Evolutionary conservation across 2,888 invertebrate species (phyloP), one percentile per base, ranked within the genome.

Genomic region (Melanargia galathea): DNA sequence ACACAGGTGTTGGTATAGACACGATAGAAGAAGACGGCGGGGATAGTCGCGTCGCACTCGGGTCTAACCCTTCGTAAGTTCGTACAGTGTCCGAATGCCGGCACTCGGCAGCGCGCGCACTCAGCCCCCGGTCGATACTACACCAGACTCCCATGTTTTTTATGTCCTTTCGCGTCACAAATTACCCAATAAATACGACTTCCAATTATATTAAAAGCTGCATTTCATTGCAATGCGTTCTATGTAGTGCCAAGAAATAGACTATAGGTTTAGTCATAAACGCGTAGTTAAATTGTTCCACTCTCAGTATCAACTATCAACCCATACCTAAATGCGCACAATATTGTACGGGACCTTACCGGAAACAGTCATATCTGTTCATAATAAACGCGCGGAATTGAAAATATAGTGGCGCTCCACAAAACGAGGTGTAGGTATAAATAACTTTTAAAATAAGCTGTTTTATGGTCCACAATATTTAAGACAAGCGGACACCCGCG

Each of bases 121-220:
- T 81, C 77, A 67, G 67, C 52, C 73, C 79, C 83, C 84, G 90
- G 89, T 90, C 90, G 90, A 91, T 90, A 90, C 78, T 74, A 80
- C 83, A 82, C 86, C 87, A 90, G 87, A 88, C 90, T 88, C 85
- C 79, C 80, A 87, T 86, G 83, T 88, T 90, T 90, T 90, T 90
- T 88, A 90, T 88, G 87, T 86, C 86, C 80, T 86, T 84, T 86
- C 82, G 81, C 83, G 82, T 84, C 82, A 86, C 80, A 78, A 84
- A 84, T 85, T 84, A 81, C 81, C 83, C 80, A 82, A 84, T 84
- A 83, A 87, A 84, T 82, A 81, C 81, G 74, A 83, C 75, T 80
- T 80, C 78, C 81, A 85, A 87, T 87, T 83, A 83, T 80, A 83
- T 80, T 75, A 78, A 80, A 80, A 74, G n/a, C n/a, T n/a, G 72